Evolutionary conservation across 2,113 vertebrate species (phyloP).

Genomic region (Corythoichthys intestinalis): DNA sequence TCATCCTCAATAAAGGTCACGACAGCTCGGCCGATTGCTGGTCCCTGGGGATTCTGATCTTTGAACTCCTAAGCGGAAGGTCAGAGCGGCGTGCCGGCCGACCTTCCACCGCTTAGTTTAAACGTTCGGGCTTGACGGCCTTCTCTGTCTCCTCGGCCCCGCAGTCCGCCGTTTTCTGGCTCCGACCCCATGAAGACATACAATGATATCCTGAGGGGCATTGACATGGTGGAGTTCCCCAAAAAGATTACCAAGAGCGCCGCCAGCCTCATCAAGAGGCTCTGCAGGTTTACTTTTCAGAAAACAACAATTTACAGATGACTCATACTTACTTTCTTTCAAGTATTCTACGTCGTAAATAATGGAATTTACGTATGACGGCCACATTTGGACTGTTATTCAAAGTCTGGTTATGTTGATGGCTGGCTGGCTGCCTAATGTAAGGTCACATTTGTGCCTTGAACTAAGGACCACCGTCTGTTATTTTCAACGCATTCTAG

Average conservation of each 20-base stretch:
- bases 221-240: slow-evolving; percentile 97
- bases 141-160: not conserved
- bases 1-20: slow-evolving; percentile 72
- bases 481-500: too few relatives aligned
- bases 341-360: too few relatives aligned
- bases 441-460: too few relatives aligned
- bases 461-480: too few relatives aligned
- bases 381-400: too few relatives aligned
- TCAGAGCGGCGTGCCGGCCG: not conserved
- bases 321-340: too few relatives aligned
- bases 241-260: slow-evolving; percentile 97
- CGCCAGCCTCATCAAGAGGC: slow-evolving; percentile 92
- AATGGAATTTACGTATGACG: too few relatives aligned
- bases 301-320: too few relatives aligned
- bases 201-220: slow-evolving; percentile 91
- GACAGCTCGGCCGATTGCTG: slow-evolving; percentile 71
- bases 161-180: slow-evolving; percentile 90
- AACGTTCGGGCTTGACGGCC: too few relatives aligned
- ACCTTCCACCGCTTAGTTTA: too few relatives aligned
- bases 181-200: slow-evolving; percentile 96
- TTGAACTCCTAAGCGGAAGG: slow-evolving; percentile 72
- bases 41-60: slow-evolving; percentile 71
- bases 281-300: slow-evolving; percentile 80
- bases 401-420: too few relatives aligned
- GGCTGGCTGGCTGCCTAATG: too few relatives aligned